Conservation (phyloP, 2,113 vertebrate genomes). For the Periophthalmodon schlosseri region DNA sequence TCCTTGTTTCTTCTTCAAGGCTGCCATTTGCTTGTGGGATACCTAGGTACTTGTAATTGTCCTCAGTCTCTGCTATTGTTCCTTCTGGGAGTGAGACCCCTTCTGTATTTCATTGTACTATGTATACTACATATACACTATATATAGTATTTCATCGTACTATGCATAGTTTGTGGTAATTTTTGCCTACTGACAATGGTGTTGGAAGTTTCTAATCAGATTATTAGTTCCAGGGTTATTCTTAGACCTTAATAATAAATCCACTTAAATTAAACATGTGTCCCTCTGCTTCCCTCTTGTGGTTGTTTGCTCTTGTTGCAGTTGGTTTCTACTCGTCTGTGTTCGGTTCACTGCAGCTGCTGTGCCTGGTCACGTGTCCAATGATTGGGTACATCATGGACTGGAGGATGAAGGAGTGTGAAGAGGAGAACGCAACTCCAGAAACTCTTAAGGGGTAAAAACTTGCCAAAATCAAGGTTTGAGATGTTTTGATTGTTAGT, state of each 20-base stretch:
- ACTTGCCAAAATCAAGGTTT: not conserved
- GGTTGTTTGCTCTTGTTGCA: slow-evolving; percentile 38
- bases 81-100: too few species aligned
- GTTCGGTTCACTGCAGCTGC: slow-evolving; percentile 84
- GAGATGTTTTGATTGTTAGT: too few species aligned
- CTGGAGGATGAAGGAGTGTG: slow-evolving; percentile 79
- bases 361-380: slow-evolving; percentile 85
- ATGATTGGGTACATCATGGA: slow-evolving; percentile 90
- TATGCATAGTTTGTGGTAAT: not conserved
- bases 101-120: not conserved
- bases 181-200: not conserved
- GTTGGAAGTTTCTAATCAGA: too few species aligned
- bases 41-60: too few species aligned
- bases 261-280: not conserved
- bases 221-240: too few species aligned
- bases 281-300: not conserved
- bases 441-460: slow-evolving; percentile 34
- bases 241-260: too few species aligned
- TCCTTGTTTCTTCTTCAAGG: too few species aligned
- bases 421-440: slow-evolving; percentile 46
- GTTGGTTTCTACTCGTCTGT: slow-evolving; percentile 83
- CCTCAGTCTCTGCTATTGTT: too few species aligned
- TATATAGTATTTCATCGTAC: too few species aligned
- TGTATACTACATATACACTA: too few species aligned
- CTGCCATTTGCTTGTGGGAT: too few species aligned